phyloP scores from a whole-genome alignment of 2,797 vertebrate genomes.

The Garrulus glandarius region DNA sequence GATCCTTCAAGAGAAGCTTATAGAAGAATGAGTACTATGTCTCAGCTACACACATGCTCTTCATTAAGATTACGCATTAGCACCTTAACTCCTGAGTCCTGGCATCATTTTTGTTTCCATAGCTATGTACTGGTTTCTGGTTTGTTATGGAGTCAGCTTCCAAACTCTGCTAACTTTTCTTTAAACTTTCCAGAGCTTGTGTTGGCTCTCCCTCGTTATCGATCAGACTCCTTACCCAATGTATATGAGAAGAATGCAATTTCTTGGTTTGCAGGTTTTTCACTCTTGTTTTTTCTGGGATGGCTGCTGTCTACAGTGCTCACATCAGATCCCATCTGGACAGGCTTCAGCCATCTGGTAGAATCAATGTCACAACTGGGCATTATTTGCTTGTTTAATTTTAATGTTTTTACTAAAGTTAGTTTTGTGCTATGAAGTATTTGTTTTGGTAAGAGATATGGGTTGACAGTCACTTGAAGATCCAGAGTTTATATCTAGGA shows the following conservation, averaged over 20 bases:
- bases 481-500: neutral
- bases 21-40: neutral
- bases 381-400: neutral
- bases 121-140: neutral
- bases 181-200: neutral
- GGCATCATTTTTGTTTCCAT: neutral
- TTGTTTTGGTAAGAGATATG: neutral
- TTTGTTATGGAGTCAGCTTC: neutral
- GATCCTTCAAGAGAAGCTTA: neutral
- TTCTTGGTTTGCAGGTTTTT: neutral
- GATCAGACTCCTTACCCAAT: neutral
- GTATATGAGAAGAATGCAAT: rapidly evolving
- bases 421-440: neutral
- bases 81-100: neutral
- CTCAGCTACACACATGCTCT: neutral
- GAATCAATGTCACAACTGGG: neutral
- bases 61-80: neutral
- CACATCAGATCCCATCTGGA: neutral
- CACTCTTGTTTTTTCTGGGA: neutral
- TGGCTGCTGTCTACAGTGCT: neutral
- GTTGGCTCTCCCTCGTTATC: neutral
- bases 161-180: neutral
- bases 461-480: neutral
- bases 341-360: neutral
- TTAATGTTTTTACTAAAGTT: neutral